phyloP scores from a whole-genome alignment of 2,113 vertebrate genomes.

The Pachyramphus minor region DNA sequence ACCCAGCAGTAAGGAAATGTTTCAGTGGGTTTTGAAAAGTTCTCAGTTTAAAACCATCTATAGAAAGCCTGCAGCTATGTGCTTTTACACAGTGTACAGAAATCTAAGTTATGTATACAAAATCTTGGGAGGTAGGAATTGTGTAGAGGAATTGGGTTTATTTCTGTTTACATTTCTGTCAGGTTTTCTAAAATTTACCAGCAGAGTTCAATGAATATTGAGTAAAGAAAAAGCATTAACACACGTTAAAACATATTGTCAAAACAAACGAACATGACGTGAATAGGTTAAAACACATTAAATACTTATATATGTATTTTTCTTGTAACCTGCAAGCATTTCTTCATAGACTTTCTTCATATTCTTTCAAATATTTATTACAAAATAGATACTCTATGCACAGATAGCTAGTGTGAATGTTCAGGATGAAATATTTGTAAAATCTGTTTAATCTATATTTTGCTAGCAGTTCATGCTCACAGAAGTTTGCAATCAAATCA shows the following conservation, averaged over 20 bases:
- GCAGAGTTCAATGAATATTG: not conserved
- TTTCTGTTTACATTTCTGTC: not conserved
- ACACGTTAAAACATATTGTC: not conserved
- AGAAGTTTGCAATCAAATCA: not conserved
- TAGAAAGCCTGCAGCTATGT: not conserved
- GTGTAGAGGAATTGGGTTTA: not conserved
- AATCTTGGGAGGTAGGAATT: not conserved
- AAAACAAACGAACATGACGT: not conserved
- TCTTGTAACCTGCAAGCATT: not conserved
- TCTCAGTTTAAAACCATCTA: not conserved
- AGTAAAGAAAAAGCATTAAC: not conserved
- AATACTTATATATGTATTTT: not conserved
- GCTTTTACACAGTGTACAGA: not conserved
- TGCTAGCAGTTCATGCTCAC: not conserved
- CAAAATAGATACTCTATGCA: not conserved
- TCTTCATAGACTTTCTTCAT: not conserved
- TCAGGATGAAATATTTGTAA: not conserved
- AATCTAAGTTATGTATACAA: not conserved
- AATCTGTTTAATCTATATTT: not conserved
- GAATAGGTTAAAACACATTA: not conserved
- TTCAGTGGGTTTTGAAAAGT: not conserved
- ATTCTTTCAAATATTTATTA: not conserved
- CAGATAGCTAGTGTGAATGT: not conserved
- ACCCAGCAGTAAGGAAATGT: not conserved
- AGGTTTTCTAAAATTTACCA: not conserved